Evolutionary conservation across 2,797 vertebrate species (phyloP).

Genomic region (Pipistrellus nathusii): DNA sequence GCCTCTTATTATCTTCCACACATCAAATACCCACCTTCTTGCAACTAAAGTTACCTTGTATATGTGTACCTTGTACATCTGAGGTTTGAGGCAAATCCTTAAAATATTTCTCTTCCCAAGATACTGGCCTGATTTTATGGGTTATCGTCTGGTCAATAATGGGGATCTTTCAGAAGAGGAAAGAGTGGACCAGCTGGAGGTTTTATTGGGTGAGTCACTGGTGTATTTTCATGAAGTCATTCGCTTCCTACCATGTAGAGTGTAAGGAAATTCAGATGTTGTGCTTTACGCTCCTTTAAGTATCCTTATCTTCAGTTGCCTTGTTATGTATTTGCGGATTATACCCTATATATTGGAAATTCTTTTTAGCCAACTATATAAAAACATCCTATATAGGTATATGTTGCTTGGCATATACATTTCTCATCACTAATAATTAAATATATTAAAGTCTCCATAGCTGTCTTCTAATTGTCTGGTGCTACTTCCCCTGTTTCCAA

Average conservation of each 20-base stretch:
- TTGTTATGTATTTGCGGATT: conserved; percentile 22
- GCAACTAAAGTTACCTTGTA: neutral
- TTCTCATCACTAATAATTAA: conserved; percentile 16
- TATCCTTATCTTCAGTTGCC: neutral
- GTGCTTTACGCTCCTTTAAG: neutral
- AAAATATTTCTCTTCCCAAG: neutral
- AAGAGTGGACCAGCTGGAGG: neutral
- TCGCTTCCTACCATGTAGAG: neutral
- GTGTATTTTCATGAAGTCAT: neutral
- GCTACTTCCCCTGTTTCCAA: neutral
- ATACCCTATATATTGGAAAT: neutral
- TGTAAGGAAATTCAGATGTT: neutral
- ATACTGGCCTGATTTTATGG: neutral
- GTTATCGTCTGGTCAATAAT: neutral
- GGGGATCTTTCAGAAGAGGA: neutral
- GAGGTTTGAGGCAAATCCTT: neutral
- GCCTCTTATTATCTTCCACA: neutral
- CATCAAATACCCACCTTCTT: neutral
- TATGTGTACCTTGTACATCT: neutral
- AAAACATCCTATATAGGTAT: neutral
- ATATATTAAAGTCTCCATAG: neutral
- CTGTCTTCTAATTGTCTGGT: neutral
- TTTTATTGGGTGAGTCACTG: neutral
- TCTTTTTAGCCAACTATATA: neutral
- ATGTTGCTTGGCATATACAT: neutral